Conservation (phyloP, 2,888 invertebrate genomes). For the Pristionchus entomophagus region DNA sequence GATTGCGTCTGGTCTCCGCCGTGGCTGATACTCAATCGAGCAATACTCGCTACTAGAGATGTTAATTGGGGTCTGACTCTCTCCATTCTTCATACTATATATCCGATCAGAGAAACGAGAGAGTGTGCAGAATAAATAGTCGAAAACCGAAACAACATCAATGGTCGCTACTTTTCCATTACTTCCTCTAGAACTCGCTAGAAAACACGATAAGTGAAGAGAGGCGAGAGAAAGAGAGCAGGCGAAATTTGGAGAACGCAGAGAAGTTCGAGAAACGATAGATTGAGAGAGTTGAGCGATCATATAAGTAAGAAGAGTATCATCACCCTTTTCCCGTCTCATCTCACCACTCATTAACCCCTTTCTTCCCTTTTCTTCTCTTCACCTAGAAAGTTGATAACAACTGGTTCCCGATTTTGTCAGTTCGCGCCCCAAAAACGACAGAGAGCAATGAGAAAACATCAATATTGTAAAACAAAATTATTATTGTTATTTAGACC, state of each 20-base stretch:
- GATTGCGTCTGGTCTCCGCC: too few relatives aligned
- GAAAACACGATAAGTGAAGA: neutral
- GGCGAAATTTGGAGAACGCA: too few relatives aligned
- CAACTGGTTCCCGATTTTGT: constrained; percentile 23
- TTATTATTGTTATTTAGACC: too few relatives aligned
- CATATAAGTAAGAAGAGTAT: neutral
- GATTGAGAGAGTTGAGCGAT: neutral
- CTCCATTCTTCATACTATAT: too few relatives aligned
- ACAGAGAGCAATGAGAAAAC: neutral
- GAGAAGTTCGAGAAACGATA: neutral
- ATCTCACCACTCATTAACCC: neutral
- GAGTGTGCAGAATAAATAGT: too few relatives aligned
- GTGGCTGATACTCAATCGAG: too few relatives aligned
- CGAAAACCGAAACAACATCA: too few relatives aligned
- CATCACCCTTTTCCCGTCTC: neutral
- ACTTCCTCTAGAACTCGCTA: constrained; percentile 9
- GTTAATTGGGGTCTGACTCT: too few relatives aligned
- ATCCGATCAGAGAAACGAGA: too few relatives aligned
- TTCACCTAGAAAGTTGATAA: neutral
- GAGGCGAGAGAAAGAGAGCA: neutral
- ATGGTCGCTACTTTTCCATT: neutral
- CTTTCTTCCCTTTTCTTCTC: neutral
- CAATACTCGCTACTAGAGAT: too few relatives aligned
- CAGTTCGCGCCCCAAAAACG: neutral
- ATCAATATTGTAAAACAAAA: too few relatives aligned